Base-by-base conservation (phyloP, 2,888 invertebrate genomes). In the Oscheius sp. region DNA sequence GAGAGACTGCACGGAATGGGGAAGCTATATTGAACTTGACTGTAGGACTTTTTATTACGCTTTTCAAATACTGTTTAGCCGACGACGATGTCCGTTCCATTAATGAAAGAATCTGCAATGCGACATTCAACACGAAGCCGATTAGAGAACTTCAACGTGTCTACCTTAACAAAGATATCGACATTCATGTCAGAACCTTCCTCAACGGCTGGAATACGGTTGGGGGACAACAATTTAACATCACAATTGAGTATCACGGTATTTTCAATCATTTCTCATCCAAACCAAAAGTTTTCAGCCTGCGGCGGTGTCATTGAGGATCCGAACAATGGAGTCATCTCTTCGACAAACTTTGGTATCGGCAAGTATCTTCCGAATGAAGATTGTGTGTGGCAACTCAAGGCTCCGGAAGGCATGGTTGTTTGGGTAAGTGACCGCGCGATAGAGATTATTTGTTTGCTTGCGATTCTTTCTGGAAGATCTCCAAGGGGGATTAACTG, bases 371-470 rank as follows among this genome's bases (percentile, higher is more conserved):
- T 80, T n/a, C 71, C 82, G 48, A 79, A 85, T 70, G 76, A 79
- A 10, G 63, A 82, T 32, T 88, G 88, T 62, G 37, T 83, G 62
- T 88, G 88, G 88, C 42, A 80, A 60, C 75, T 88, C 9, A 70
- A 75, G 51, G 88, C 88, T 4, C 87, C 88, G 5, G 86, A 84
- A 59, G 87, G 87, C 29, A 76, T 79, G 74, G 76, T 85, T 70
- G 79, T 88, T 7, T 62, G 81, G 84, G 87, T 86, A 13, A 47
- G 65, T 70, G 33, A 13, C 47, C 13, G 9, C 42, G 11, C 2
- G 1, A 42, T 3, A 42, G 42, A 42, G 7, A 42, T 47, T 63
- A 47, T 63, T 48, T 63, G 0, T 63, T 63, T 63, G 21, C 63
- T 10, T 48, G 4, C 29, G n/a, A 29, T 63, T 63, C 63, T 63